Conservation (phyloP, 2,888 invertebrate species). For the Encarsia formosa region DNA sequence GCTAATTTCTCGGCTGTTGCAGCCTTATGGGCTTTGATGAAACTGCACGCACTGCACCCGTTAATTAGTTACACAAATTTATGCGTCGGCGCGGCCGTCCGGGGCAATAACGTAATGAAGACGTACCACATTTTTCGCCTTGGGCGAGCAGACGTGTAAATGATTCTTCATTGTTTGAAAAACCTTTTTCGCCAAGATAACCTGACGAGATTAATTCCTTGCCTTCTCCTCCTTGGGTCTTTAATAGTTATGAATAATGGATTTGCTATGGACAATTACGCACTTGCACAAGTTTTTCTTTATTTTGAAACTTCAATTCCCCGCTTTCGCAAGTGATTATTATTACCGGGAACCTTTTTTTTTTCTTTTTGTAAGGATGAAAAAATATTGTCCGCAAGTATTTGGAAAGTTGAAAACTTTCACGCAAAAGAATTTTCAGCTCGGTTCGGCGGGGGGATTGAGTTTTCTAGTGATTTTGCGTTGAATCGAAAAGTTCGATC, state of each 20-base stretch:
- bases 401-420: too few species aligned
- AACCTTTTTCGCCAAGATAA: not conserved
- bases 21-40: conserved; percentile 15
- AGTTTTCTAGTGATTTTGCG: too few species aligned
- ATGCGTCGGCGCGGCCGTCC: conserved; percentile 5
- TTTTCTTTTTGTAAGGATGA: not conserved
- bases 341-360: too few species aligned
- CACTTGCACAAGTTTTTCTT: not conserved
- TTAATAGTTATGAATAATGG: conserved; percentile 5
- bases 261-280: conserved; percentile 6
- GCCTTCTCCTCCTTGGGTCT: not conserved
- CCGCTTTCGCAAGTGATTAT: too few species aligned
- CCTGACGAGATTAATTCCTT: not conserved
- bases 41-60: conserved; percentile 13
- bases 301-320: not conserved
- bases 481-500: too few species aligned
- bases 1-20: conserved; percentile 10
- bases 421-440: too few species aligned
- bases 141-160: conserved; percentile 16
- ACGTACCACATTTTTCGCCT: conserved; percentile 7
- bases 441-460: too few species aligned
- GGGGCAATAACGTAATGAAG: conserved; percentile 21
- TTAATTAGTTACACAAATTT: conserved; percentile 25
- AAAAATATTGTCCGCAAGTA: too few species aligned
- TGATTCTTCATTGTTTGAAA: conserved; percentile 18